These are phyloP conservation scores for Clarias magur DNA, from an alignment of 2,113 vertebrate species.

Conservation along the genomic window DNA sequence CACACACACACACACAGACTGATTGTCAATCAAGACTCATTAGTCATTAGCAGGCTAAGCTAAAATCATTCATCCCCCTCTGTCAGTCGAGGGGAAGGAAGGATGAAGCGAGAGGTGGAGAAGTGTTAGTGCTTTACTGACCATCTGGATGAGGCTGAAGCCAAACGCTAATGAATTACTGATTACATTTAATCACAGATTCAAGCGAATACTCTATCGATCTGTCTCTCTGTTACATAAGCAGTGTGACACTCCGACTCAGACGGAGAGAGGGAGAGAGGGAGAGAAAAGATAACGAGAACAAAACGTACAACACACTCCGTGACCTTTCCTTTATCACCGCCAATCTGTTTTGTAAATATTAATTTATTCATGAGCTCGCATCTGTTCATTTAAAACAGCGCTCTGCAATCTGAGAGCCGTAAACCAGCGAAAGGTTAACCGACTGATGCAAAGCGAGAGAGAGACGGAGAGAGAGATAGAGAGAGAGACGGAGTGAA, in stretches of 20 bases:
- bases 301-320: conserved; percentile 33
- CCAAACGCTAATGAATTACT: conserved; percentile 1
- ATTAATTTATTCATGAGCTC: conserved; percentile 56
- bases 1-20: background rate
- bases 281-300: conserved; percentile 20
- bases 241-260: background rate
- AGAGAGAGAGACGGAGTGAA: background rate
- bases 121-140: background rate
- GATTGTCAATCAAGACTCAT: conserved; percentile 29
- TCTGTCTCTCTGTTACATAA: conserved; percentile 5
- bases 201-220: background rate
- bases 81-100: background rate
- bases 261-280: background rate
- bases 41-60: conserved; percentile 16
- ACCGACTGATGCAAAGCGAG: conserved; percentile 25
- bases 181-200: background rate
- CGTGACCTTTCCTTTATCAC: conserved; percentile 51
- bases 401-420: conserved; percentile 35
- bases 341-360: conserved; percentile 53
- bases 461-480: background rate
- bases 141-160: conserved; percentile 4
- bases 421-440: conserved; percentile 44
- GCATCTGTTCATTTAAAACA: conserved; percentile 47
- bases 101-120: background rate
- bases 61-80: background rate